Base-by-base conservation (phyloP, 2,113 vertebrate species). In the Poeciliopsis retropinna region DNA sequence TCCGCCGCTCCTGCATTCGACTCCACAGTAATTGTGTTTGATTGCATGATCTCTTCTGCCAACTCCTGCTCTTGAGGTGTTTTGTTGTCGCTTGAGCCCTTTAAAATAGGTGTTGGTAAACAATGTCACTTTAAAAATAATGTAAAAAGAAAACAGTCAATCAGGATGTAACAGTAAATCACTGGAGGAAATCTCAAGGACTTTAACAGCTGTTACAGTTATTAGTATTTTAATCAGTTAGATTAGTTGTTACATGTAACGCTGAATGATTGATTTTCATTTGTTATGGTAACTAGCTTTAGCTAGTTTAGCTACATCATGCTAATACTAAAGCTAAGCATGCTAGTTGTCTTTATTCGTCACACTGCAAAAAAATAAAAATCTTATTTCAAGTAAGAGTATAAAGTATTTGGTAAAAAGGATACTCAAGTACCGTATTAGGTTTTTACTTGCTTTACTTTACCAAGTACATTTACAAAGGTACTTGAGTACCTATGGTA, bases 61-160 rank as follows among this genome's bases (percentile, higher is more conserved):
- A 30, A 60, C 41, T 68, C 66, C 62, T 76, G 73, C 64, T 76
- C 61, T 70, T 82, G 73, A 75, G 69, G 72, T 44, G 22, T 65
- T 13, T 64, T n/a, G 31, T 81, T 80, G 72, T 67, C 82, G 28
- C 37, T 61, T 37, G 84, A 81, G 34, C 79, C 85, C 69, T 80
- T 73, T 54, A 60, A 34, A 22, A 27, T 14, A 30, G 15, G 67
- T 44, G 70, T n/a, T 2, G 19, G 25, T 32, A 3, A 17, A 69
- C 60, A 19, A 75, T 1, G 30, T 62, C 32, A 64, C 4, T 44
- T n/a, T 7, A 72, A 57, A 62, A 30, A 34, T 34, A 10, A 10
- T 34, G 34, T 10, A 34, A 34, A 37, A 37, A 12, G 4, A 60
- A n/a, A 1, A 11, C 25, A 13, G 22, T n/a, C 62, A 76, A 66